phyloP scores from a whole-genome alignment of 2,888 invertebrate genomes.

The Philaethria dido region DNA sequence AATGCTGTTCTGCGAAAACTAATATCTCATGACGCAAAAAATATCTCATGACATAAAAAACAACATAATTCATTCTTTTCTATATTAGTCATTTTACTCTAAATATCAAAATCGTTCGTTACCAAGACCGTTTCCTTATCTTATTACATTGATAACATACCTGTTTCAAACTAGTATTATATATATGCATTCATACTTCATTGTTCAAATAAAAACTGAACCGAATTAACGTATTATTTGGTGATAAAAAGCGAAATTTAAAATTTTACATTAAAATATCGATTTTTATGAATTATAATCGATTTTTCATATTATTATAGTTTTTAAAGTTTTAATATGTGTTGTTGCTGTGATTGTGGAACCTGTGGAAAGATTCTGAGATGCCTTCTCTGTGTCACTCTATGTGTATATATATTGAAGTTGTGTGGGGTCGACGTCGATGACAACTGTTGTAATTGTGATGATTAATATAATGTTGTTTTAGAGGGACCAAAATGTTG shows the following conservation, averaged over 20 bases:
- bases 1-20: too few relatives aligned
- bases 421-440: conserved; percentile 70
- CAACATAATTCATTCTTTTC: too few relatives aligned
- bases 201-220: neutral
- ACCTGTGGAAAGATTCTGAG: conserved; percentile 65
- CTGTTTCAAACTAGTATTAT: too few relatives aligned
- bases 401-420: conserved; percentile 63
- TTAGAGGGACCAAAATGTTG: conserved; percentile 1
- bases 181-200: neutral
- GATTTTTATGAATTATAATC: neutral
- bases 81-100: conserved; percentile 52
- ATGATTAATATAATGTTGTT: conserved; percentile 25
- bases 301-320: neutral
- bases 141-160: conserved; percentile 28
- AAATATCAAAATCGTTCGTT: neutral
- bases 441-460: conserved; percentile 54
- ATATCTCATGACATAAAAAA: neutral
- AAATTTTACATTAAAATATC: neutral
- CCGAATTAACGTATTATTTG: conserved; percentile 8
- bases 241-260: too few relatives aligned
- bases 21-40: too few relatives aligned
- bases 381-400: conserved; percentile 66
- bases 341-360: conserved; percentile 66
- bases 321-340: conserved; percentile 53
- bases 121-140: conserved; percentile 14